Conservation (phyloP, 2,113 vertebrate species). For the Xenus cinereus region DNA sequence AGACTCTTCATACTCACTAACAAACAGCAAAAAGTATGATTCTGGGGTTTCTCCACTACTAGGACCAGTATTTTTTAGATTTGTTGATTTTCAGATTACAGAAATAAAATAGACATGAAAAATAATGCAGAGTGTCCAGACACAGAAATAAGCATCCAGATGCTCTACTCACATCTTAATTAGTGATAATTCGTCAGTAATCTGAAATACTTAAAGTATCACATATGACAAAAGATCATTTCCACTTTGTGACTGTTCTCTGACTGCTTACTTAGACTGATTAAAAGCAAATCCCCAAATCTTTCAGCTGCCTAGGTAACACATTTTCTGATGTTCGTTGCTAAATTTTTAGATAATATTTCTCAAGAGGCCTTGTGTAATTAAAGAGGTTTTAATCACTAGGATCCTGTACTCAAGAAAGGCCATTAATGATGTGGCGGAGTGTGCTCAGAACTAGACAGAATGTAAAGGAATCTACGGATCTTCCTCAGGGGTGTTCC, state of each 20-base stretch:
- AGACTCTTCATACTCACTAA: neutral
- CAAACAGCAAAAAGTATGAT: neutral
- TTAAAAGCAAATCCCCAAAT: neutral
- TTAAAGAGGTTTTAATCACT: neutral
- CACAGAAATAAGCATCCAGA: neutral
- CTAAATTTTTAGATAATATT: neutral
- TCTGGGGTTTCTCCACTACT: neutral
- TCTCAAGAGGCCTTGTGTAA: neutral
- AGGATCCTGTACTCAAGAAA: neutral
- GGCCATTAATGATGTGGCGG: neutral
- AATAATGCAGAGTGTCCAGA: neutral
- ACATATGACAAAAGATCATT: neutral
- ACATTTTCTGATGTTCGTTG: neutral
- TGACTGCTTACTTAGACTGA: neutral
- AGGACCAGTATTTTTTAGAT: neutral
- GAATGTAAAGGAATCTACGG: fast-evolving
- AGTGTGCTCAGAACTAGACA: neutral
- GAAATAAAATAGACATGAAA: neutral
- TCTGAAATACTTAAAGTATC: neutral
- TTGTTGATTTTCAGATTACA: neutral
- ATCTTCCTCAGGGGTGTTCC: neutral
- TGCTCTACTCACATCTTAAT: neutral
- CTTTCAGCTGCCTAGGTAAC: conserved; percentile 1
- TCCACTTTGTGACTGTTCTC: neutral
- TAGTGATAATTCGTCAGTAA: neutral